These are phyloP conservation scores for Chrysogorgia sp. DNA, from an alignment of 92 coral and sea anemone species.

Conservation along the genomic window DNA sequence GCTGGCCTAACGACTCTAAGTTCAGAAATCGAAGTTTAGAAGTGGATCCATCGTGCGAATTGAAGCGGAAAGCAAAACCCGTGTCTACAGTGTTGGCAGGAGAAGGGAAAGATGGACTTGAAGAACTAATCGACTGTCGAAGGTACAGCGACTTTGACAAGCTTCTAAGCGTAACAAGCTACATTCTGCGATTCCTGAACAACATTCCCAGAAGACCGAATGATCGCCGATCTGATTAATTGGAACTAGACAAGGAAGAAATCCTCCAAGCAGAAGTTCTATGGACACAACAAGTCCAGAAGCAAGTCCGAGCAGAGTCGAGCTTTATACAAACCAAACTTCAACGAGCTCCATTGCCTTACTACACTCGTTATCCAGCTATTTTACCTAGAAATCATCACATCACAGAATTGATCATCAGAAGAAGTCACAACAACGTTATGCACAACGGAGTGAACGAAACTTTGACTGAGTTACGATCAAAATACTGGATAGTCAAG, in stretches of 20 bases:
- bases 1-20: conserved; percentile 28
- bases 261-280: conserved; percentile 47
- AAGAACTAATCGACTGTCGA: conserved; percentile 17
- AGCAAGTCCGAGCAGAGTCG: conserved; percentile 26
- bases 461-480: conserved; percentile 40
- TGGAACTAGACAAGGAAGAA: conserved; percentile 46
- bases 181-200: conserved; percentile 46
- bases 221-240: conserved; percentile 4
- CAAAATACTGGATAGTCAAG: conserved; percentile 50
- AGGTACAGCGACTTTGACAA: conserved; percentile 43
- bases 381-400: conserved; percentile 34
- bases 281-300: conserved; percentile 49
- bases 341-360: conserved; percentile 23
- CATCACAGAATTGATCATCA: conserved; percentile 5
- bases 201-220: conserved; percentile 40
- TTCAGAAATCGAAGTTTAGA: neutral
- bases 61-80: neutral
- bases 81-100: conserved; percentile 1
- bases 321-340: conserved; percentile 35
- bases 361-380: conserved; percentile 33
- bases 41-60: neutral
- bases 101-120: neutral
- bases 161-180: conserved; percentile 53
- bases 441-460: conserved; percentile 45
- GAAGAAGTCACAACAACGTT: conserved; percentile 21